phyloP scores from a whole-genome alignment of 1,140 invertebrate genomes.

The Drosophila aff. region DNA sequence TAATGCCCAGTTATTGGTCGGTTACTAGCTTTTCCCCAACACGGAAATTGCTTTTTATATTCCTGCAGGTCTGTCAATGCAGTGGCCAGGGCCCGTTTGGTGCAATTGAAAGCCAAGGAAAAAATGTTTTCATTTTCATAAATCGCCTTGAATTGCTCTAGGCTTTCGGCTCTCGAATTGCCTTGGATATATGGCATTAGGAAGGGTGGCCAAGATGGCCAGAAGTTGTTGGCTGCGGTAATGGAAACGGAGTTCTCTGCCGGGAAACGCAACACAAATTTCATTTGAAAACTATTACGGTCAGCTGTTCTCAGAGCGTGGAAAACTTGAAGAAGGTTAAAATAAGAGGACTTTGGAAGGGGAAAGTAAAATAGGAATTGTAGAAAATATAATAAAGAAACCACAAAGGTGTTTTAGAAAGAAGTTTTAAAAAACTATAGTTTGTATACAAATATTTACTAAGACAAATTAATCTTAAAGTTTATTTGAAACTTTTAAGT shows the following conservation, averaged over 20 bases:
- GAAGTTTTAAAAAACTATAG: not conserved
- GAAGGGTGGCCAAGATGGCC: not conserved
- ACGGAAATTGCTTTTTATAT: conserved; percentile 64
- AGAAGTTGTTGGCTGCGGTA: conserved; percentile 10
- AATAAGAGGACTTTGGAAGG: not conserved
- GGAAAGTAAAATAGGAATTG: not conserved
- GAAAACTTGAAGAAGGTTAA: not conserved
- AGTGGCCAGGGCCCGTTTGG: conserved; percentile 23
- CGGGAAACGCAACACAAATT: conserved; percentile 24
- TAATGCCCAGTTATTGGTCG: conserved; percentile 59
- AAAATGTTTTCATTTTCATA: conserved; percentile 70
- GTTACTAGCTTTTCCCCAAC: conserved; percentile 16
- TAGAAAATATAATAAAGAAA: not conserved
- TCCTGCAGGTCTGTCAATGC: conserved; percentile 55
- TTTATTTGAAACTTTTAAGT: no score
- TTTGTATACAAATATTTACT: not conserved
- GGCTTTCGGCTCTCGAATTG: conserved; percentile 1
- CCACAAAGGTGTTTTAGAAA: no score
- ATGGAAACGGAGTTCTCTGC: conserved; percentile 3
- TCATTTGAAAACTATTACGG: conserved; percentile 10
- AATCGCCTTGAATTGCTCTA: conserved; percentile 37
- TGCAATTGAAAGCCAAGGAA: conserved; percentile 65
- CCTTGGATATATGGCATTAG: conserved; percentile 20
- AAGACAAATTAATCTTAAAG: not conserved
- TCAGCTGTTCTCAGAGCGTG: conserved; percentile 9